A percentile compares a stretch with the other conserved stretches of the same genome.
Evolutionary conservation across 2,797 vertebrate species (phyloP).

Genomic region (Pseudomugil gertrudae): DNA sequence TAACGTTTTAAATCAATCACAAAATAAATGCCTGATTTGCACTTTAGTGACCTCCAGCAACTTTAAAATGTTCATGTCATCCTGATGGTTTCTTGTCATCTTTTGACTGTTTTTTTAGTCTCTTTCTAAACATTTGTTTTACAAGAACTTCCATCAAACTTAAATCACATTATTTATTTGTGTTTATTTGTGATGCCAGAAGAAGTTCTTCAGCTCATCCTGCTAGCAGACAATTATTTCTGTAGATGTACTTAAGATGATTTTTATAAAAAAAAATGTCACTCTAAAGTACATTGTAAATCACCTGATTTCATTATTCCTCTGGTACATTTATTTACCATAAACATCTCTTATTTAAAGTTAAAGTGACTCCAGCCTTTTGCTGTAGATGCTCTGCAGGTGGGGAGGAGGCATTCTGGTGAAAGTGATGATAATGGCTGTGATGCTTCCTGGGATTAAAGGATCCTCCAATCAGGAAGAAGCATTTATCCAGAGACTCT

Average conservation of each 20-base stretch:
- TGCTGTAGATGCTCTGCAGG: neutral
- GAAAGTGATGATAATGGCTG: neutral
- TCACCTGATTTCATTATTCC: neutral
- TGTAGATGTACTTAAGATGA: neutral
- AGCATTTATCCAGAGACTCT: neutral
- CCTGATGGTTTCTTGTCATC: neutral
- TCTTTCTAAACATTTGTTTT: too few species aligned
- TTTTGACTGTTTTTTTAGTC: too few species aligned
- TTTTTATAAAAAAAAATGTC: neutral
- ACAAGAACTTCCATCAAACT: neutral
- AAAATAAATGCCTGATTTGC: neutral
- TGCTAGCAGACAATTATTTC: neutral
- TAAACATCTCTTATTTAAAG: neutral
- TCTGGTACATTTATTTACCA: neutral
- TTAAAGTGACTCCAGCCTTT: neutral
- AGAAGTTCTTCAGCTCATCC: neutral
- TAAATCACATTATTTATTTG: too few species aligned
- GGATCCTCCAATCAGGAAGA: neutral
- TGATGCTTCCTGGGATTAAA: neutral
- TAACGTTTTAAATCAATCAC: neutral
- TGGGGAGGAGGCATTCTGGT: neutral
- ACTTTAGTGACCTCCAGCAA: neutral
- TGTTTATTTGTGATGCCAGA: neutral
- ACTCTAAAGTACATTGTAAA: neutral
- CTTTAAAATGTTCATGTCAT: neutral